Percentiles rank a stretch among this genome's conserved stretches.
Conservation (phyloP, 1,140 invertebrate species). For the Tyrophagus putrescentiae region DNA sequence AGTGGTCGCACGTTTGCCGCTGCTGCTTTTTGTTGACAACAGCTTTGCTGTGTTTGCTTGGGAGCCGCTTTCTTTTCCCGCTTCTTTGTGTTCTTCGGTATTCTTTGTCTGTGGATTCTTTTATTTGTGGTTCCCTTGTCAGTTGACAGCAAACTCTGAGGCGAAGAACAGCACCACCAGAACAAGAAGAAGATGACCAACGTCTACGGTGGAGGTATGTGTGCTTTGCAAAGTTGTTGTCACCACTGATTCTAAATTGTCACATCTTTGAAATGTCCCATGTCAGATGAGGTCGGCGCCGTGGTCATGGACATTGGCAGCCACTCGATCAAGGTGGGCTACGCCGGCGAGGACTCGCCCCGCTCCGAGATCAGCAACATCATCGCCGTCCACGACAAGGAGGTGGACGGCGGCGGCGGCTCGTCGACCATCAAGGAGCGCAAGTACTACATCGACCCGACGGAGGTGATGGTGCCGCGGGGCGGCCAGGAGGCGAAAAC, state of each 20-base stretch:
- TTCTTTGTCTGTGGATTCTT: too few relatives aligned
- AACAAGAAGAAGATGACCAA: slow-evolving; percentile 7
- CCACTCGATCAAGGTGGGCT: slow-evolving; percentile 65
- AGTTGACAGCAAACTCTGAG: too few relatives aligned
- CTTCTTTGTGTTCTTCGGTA: too few relatives aligned
- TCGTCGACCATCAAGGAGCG: background rate
- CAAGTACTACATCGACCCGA: slow-evolving; percentile 9
- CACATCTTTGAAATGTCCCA: background rate
- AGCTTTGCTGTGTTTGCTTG: too few relatives aligned
- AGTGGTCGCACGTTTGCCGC: too few relatives aligned
- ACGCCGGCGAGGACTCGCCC: slow-evolving; percentile 45
- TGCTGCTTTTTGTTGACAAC: too few relatives aligned
- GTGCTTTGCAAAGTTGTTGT: background rate
- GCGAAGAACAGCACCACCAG: too few relatives aligned
- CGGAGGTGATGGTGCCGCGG: background rate
- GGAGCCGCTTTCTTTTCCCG: too few relatives aligned
- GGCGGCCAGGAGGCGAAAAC: slow-evolving; percentile 45
- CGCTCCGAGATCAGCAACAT: background rate
- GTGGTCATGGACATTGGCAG: slow-evolving; percentile 90
- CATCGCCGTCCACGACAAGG: background rate
- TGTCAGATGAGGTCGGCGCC: slow-evolving; percentile 82
- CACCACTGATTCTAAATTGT: background rate
- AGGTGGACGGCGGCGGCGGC: background rate
- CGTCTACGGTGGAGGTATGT: slow-evolving; percentile 27
- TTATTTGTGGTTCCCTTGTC: too few relatives aligned